Evolutionary conservation across 2,888 invertebrate genomes (phyloP).

Genomic region (Empis livida): DNA sequence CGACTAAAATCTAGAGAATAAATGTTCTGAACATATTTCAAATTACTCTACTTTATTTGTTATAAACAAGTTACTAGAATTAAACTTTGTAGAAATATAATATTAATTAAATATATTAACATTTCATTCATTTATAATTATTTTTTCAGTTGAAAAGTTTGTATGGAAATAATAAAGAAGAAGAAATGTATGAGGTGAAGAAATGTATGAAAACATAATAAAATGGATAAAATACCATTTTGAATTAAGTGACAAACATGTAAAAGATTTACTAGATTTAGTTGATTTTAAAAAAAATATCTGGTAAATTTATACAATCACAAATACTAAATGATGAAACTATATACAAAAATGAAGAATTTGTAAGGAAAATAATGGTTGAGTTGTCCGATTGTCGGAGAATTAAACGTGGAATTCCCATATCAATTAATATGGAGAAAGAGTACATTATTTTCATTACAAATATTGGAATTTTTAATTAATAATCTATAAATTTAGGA

Average conservation of each 20-base stretch:
- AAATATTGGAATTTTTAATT: no score
- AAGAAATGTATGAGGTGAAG: not conserved
- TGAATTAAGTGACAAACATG: not conserved
- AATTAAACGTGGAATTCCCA: no score
- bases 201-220: not conserved
- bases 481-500: no score
- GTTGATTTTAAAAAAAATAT: not conserved
- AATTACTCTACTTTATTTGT: not conserved
- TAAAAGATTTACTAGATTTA: not conserved
- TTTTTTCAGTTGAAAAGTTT: not conserved
- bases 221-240: not conserved
- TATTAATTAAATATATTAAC: not conserved
- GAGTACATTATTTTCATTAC: no score
- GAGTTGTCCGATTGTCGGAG: no score
- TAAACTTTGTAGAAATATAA: not conserved
- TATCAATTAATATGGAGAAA: no score
- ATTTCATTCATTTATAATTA: not conserved
- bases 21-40: not conserved
- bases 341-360: not conserved
- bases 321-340: not conserved
- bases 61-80: not conserved
- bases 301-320: not conserved
- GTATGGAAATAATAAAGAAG: not conserved
- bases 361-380: not conserved
- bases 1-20: not conserved